These are phyloP conservation scores for Nilaparvata lugens DNA, from an alignment of 1,140 invertebrate genomes.

Conservation along the genomic window DNA sequence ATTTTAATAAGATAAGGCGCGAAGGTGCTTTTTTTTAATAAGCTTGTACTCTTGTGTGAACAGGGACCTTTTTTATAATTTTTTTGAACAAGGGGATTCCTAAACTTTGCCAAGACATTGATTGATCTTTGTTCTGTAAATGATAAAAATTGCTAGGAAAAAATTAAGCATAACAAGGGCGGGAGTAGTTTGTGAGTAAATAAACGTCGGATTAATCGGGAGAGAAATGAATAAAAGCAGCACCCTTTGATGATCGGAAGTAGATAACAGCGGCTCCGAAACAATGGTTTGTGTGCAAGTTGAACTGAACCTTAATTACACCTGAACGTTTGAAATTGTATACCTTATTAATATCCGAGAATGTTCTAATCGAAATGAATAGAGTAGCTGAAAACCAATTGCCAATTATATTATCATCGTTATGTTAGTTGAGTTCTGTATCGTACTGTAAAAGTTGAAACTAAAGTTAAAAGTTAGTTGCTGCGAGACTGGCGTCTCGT, in stretches of 20 bases:
- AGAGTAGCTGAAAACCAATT: no score
- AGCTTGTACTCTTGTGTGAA: constrained; percentile 61
- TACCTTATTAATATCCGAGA: background rate
- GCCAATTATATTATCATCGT: no score
- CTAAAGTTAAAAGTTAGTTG: background rate
- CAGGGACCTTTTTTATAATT: constrained; percentile 25
- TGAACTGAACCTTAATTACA: background rate
- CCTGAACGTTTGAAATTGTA: background rate
- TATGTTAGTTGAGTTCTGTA: no score
- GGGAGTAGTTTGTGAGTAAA: constrained; percentile 10
- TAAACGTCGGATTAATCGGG: constrained; percentile 5
- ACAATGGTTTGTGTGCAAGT: constrained; percentile 16
- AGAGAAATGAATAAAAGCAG: constrained; percentile 15
- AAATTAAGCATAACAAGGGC: constrained; percentile 9
- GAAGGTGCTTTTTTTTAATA: constrained; percentile 55
- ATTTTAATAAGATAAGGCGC: constrained; percentile 54
- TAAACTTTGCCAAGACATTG: constrained; percentile 29
- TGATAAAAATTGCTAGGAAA: constrained; percentile 11
- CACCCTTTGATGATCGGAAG: constrained; percentile 16
- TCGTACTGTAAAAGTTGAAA: background rate
- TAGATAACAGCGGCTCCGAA: constrained; percentile 8
- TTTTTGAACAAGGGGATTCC: constrained; percentile 28
- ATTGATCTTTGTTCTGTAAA: constrained; percentile 12
- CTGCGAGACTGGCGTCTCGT: background rate
- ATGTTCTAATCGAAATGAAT: no score